These are phyloP conservation scores for Loriculus beryllinus DNA, from an alignment of 2,797 vertebrate species.

Conservation along the genomic window DNA sequence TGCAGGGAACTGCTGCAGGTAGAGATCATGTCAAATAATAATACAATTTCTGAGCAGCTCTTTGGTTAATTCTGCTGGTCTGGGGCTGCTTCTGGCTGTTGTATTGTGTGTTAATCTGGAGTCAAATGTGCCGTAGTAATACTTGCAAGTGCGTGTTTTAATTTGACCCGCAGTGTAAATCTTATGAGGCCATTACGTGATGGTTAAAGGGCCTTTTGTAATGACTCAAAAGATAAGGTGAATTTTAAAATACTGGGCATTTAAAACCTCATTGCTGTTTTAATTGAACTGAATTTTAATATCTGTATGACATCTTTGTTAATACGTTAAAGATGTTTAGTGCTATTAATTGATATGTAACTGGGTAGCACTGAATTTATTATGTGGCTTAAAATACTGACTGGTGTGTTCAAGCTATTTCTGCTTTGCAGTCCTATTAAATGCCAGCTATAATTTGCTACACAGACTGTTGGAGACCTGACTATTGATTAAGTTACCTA, in stretches of 20 bases:
- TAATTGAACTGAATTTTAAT: slow-evolving; percentile 67
- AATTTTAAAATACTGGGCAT: slow-evolving; percentile 32
- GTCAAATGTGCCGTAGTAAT: background rate
- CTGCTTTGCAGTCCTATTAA: slow-evolving; percentile 60
- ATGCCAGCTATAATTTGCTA: slow-evolving; percentile 65
- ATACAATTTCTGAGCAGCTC: background rate
- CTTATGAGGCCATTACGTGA: slow-evolving; percentile 20
- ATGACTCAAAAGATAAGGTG: background rate
- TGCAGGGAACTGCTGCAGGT: background rate
- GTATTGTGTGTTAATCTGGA: background rate
- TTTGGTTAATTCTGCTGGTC: background rate
- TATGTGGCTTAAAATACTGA: slow-evolving; percentile 68
- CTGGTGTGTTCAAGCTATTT: slow-evolving; percentile 60
- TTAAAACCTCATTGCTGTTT: slow-evolving; percentile 55
- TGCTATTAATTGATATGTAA: slow-evolving; percentile 71
- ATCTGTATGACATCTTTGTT: slow-evolving; percentile 53
- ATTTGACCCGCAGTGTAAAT: background rate
- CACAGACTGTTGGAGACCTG: slow-evolving; percentile 6
- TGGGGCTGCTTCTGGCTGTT: background rate
- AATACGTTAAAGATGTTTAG: slow-evolving; percentile 68
- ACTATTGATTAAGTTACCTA: slow-evolving; percentile 33
- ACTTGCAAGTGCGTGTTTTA: background rate
- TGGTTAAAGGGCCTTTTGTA: slow-evolving; percentile 14
- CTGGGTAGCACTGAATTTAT: slow-evolving; percentile 64
- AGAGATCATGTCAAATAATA: background rate